Evolutionary conservation across 2,113 vertebrate genomes (phyloP).

Genomic region (Rattus norvegicus): GRCr8 NC_086020.1:124271501-124272000

Average conservation of each 20-base stretch:
- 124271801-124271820: neutral
- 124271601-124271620: neutral
- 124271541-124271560: neutral
- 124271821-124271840: neutral
- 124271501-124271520: neutral
- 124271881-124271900: neutral
- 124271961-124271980: neutral
- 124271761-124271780: neutral
- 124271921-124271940: too few species aligned
- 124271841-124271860: neutral
- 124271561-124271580: neutral
- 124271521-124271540: neutral
- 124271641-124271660: neutral
- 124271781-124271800: neutral
- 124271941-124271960: neutral
- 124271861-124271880: neutral
- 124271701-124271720: neutral
- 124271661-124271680: neutral
- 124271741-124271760: neutral
- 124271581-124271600: neutral
- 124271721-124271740: neutral
- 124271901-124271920: neutral
- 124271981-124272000: neutral
- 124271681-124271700: neutral
- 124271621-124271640: neutral